Conservation (phyloP, 2,797 vertebrate genomes). For the Ibycter americanus region DNA sequence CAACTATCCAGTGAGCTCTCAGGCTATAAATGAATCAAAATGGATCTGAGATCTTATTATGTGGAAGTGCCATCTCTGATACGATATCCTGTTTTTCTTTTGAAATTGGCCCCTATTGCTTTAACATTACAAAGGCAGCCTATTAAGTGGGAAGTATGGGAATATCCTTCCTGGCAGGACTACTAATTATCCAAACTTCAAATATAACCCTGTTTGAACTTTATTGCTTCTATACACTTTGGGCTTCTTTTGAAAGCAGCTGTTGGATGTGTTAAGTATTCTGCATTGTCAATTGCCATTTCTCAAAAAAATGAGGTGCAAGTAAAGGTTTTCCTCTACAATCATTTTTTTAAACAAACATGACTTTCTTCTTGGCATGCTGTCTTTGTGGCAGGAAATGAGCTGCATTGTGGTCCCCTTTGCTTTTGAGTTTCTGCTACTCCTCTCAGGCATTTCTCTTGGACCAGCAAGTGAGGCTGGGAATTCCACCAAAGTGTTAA, state of each 20-base stretch:
- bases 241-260: neutral
- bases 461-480: neutral
- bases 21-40: constrained; percentile 55
- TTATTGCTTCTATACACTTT: neutral
- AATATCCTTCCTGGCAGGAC: constrained; percentile 36
- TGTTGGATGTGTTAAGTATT: neutral
- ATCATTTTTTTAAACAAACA: neutral
- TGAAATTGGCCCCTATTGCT: constrained; percentile 36
- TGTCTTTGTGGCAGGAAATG: neutral
- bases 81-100: constrained; percentile 43
- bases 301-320: neutral
- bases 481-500: neutral
- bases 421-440: neutral
- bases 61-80: constrained; percentile 51
- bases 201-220: neutral
- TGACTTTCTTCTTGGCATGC: neutral
- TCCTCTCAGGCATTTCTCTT: neutral
- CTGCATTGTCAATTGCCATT: neutral
- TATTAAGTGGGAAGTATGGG: constrained; percentile 23
- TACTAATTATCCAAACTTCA: constrained; percentile 36
- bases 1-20: constrained; percentile 18
- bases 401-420: neutral
- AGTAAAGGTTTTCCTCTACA: neutral
- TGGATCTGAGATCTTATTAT: constrained; percentile 38
- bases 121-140: constrained; percentile 25